phyloP scores from a whole-genome alignment of 2,113 vertebrate genomes.

The Eurystomus gularis region DNA sequence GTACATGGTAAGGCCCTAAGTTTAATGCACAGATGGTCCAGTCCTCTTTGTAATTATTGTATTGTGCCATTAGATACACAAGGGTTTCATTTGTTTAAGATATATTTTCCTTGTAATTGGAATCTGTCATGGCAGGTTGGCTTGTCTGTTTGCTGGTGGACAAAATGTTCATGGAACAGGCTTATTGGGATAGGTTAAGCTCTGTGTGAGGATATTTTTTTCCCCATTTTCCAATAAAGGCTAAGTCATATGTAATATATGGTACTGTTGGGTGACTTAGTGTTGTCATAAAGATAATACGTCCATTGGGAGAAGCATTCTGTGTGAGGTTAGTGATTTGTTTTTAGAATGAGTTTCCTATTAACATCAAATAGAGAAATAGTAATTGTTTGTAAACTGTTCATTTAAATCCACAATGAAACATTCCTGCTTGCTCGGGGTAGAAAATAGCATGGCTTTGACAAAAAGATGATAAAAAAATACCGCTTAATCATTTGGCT shows the following conservation, averaged over 20 bases:
- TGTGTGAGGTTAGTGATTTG: conserved; percentile 8
- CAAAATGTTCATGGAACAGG: conserved; percentile 47
- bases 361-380: conserved; percentile 23
- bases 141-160: conserved; percentile 29
- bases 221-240: neutral
- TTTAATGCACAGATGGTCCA: conserved; percentile 61
- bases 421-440: neutral
- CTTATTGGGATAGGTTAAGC: neutral
- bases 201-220: neutral
- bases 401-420: conserved; percentile 9
- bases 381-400: conserved; percentile 47
- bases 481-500: conserved; percentile 11
- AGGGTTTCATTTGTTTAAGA: conserved; percentile 63
- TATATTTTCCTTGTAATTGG: conserved; percentile 65
- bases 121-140: conserved; percentile 31
- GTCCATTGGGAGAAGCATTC: neutral
- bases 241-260: conserved; percentile 15
- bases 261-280: conserved; percentile 5
- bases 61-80: conserved; percentile 22
- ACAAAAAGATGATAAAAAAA: conserved; percentile 26
- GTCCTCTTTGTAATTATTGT: conserved; percentile 61
- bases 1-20: conserved; percentile 35
- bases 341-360: conserved; percentile 23
- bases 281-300: conserved; percentile 10
- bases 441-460: conserved; percentile 19